Evolutionary conservation across 1,140 invertebrate species (phyloP), one percentile per base, ranked within the genome.

Genomic region (Bombus confusus): DNA sequence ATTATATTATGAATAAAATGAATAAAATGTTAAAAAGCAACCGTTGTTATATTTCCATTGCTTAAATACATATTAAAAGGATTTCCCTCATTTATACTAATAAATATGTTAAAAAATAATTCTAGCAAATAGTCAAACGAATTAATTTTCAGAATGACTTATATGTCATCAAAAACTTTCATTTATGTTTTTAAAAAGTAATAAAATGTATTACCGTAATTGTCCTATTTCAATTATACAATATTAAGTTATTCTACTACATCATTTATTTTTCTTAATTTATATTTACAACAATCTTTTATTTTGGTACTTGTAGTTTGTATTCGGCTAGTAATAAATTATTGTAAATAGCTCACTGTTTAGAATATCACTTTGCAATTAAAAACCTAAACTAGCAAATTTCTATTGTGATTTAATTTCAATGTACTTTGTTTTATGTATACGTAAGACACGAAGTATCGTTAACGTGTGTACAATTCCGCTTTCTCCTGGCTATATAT

Each of bases 321-420:
- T 91, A 79, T 79, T 87, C 73, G 39, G 77, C 84, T 89, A 88
- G 87, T 93, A 94, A 93, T 93, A 93, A 94, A 93, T 93, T 93
- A 94, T 52, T 52, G 47, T 92, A 93, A 92, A 92, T 91, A 91
- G 86, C 87, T 93, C 80, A 87, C 87, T 92, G 86, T 89, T 86
- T 83, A 84, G 71, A 86, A 85, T 66, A 77, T 90, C 74, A 91
- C 79, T 81, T 91, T 88, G 71, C 90, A 93, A 90, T 88, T 91
- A 85, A 87, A 91, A 90, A 87, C 77, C 73, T 90, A 89, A 87
- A 43, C 82, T 91, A 89, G 57, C 85, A 68, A 66, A 72, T 87
- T 71, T 87, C 34, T 88, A 76, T 87, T 69, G 87, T 62, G 64
- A 59, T 78, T 37, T 47, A 52, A 80, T 86, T 79, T 79, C 71